Evolutionary conservation across 2,888 invertebrate genomes (phyloP).

Genomic region (Agrotis exclamationis): DNA sequence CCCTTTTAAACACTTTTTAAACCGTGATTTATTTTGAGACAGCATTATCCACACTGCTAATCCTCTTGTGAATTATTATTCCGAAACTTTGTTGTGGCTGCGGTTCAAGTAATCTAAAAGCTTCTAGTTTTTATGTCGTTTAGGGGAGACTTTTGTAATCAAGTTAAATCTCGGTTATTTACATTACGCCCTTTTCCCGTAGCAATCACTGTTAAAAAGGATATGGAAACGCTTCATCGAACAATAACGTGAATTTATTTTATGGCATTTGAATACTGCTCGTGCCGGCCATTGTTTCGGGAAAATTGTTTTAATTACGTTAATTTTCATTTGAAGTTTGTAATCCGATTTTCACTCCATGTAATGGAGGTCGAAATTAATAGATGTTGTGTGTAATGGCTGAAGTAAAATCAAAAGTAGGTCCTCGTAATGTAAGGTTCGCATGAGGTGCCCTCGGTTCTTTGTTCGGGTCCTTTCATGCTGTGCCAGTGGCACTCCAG

Average conservation of each 20-base stretch:
- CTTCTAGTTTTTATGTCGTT: slow-evolving; percentile 77
- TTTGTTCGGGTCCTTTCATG: slow-evolving; percentile 84
- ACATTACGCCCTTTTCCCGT: slow-evolving; percentile 52
- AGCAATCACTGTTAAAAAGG: slow-evolving; percentile 45
- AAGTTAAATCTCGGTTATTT: slow-evolving; percentile 66
- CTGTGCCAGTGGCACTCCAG: slow-evolving; percentile 80
- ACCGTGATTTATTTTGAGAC: slow-evolving; percentile 83
- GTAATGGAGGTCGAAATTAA: slow-evolving; percentile 62
- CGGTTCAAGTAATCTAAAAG: slow-evolving; percentile 80
- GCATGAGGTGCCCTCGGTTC: slow-evolving; percentile 76
- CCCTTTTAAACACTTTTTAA: slow-evolving; percentile 83
- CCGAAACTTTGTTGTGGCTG: slow-evolving; percentile 83
- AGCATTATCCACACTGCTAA: slow-evolving; percentile 85
- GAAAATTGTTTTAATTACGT: slow-evolving; percentile 67
- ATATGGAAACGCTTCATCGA: slow-evolving; percentile 71
- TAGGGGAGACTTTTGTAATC: slow-evolving; percentile 70
- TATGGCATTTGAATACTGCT: slow-evolving; percentile 63
- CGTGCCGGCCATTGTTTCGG: slow-evolving; percentile 58
- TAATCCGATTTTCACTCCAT: slow-evolving; percentile 62
- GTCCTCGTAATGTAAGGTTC: slow-evolving; percentile 71
- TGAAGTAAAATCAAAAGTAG: slow-evolving; percentile 66
- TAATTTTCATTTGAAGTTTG: slow-evolving; percentile 65
- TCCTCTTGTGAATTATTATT: slow-evolving; percentile 84
- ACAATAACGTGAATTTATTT: slow-evolving; percentile 67
- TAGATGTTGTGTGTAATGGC: slow-evolving; percentile 65